Evolutionary conservation across 2,797 vertebrate species (phyloP).

Genomic region (Megaceryle alcyon): DNA sequence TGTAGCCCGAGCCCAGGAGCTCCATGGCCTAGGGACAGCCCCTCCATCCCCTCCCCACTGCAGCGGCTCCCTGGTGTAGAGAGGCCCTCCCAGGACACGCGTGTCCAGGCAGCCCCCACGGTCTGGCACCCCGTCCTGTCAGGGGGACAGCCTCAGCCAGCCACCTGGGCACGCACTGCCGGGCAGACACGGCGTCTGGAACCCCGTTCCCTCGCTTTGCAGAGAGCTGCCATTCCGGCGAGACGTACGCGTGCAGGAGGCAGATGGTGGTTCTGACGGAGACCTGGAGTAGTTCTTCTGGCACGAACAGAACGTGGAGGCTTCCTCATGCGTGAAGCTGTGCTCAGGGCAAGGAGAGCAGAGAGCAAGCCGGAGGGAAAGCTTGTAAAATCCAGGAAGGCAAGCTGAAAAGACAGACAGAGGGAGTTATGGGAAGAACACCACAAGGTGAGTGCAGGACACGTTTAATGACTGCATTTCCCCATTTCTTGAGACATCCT

Average conservation of each 20-base stretch:
- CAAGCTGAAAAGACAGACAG: conserved; percentile 83
- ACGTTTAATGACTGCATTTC: accelerated
- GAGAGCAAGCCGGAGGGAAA: conserved; percentile 88
- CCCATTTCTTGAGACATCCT: neutral
- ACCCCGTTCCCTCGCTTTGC: accelerated
- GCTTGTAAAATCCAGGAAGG: conserved; percentile 91
- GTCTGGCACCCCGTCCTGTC: neutral
- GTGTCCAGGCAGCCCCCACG: accelerated
- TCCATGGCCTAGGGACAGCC: accelerated
- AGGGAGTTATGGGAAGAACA: neutral
- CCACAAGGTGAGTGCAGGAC: neutral
- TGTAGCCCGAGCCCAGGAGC: neutral
- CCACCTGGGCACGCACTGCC: neutral
- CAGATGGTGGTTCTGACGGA: conserved; percentile 87
- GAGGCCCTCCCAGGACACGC: accelerated
- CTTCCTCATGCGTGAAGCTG: conserved; percentile 90
- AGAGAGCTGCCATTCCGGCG: accelerated
- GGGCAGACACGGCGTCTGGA: accelerated
- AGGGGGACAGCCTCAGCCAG: neutral
- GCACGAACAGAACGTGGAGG: conserved; percentile 88
- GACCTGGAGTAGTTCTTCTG: conserved; percentile 92
- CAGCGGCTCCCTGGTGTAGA: accelerated
- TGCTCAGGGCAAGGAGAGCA: conserved; percentile 93
- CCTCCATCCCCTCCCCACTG: neutral
- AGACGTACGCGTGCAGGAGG: conserved; percentile 90